Evolutionary conservation across 2,888 invertebrate genomes (phyloP), one percentile per base, ranked within the genome.

Genomic region (Oxycera nigricornis): DNA sequence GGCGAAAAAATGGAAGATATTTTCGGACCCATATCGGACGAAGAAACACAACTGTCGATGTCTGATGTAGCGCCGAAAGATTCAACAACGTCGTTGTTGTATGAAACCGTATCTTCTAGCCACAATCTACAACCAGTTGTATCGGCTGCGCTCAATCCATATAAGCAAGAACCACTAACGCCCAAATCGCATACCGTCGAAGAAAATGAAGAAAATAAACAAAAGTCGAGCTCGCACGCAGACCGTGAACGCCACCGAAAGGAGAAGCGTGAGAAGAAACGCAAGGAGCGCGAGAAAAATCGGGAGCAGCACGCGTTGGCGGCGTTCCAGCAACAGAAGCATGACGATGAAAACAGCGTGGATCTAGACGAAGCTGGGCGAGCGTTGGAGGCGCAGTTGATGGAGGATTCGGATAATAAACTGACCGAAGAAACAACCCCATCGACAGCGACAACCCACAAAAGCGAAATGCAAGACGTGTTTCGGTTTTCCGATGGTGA

Each of bases 1-100:
- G 94, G 93, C 77, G 93, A 91, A 28, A 92, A 94, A 84, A 93
- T 94, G 92, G 94, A 94, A 83, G 94, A 94, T 79, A 94, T 95
- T 76, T 95, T 95, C 84, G 95, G 94, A 0, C 93, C 94, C 11
- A 87, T 94, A 76, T 94, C 95, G 0, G 95, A 93, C 80, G 90
- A 90, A 77, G 83, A 85, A 41, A 81, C 82, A 0, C 83, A 82
- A 30, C 76, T 82, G 9, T 81, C 83, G 0, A 82, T 82, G 26
- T 81, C 80, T 7, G 81, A 79, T 24, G 76, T 78, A 0, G 20
- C 77, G 0, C 74, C 55, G 20, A 72, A 62, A 52, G 68, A 72
- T 24, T 57, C 65, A 2, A 20, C 72, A 22, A 59, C 72, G 2
- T 65, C 72, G 22, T 62, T 61, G 0, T 61, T 72, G 41, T 74